Conservation (phyloP, 1,140 invertebrate genomes). For the Triops cancriformis region DNA sequence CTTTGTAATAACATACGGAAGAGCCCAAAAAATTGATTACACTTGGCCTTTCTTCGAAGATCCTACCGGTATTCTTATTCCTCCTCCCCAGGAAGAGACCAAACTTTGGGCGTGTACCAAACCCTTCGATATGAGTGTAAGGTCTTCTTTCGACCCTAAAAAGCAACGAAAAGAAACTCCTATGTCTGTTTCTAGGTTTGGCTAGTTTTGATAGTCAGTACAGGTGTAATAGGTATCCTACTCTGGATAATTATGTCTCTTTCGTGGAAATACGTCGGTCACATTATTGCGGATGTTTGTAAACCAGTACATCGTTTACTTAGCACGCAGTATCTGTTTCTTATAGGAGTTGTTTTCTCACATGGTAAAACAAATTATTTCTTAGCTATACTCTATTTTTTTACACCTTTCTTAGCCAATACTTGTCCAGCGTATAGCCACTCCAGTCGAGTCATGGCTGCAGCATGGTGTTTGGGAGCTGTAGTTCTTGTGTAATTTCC, state of each 20-base stretch:
- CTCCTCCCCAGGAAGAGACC: conserved; percentile 11
- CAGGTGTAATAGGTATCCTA: not conserved
- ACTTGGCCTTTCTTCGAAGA: conserved; percentile 18
- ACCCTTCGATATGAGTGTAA: conserved; percentile 14
- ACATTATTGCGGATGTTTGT: not conserved
- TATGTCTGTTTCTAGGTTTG: not conserved
- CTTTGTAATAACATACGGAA: conserved; percentile 15
- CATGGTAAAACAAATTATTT: not conserved
- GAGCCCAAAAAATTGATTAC: conserved; percentile 15
- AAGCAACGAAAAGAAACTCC: not conserved
- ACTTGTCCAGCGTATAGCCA: not conserved
- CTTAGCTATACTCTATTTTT: not conserved
- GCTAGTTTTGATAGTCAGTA: not conserved
- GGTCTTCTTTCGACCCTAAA: not conserved
- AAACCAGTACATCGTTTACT: not conserved
- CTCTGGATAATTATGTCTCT: not conserved
- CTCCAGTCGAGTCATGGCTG: not conserved
- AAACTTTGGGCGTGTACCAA: conserved; percentile 8
- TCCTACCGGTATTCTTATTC: conserved; percentile 20
- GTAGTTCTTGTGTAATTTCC: conserved; percentile 11
- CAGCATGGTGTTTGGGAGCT: conserved; percentile 14
- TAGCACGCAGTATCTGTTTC: not conserved
- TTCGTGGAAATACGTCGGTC: not conserved
- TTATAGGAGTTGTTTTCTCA: not conserved
- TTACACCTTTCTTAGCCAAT: not conserved